phyloP scores from a whole-genome alignment of 2,797 vertebrate genomes.

The Vireo griseus region DNA sequence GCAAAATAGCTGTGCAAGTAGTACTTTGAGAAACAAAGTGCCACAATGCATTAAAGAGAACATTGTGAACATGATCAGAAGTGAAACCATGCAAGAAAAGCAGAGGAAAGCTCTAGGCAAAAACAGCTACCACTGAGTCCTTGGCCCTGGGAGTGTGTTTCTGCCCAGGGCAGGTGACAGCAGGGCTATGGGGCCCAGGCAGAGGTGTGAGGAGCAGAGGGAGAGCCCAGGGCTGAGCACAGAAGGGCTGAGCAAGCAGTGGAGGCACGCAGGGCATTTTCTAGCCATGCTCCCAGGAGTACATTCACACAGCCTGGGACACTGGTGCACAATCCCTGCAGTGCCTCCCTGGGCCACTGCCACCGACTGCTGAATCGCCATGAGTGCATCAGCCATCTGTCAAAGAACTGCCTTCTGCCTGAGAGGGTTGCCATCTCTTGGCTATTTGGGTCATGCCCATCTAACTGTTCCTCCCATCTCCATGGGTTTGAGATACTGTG shows the following conservation, averaged over 20 bases:
- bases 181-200: background rate
- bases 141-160: background rate
- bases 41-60: background rate
- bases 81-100: background rate
- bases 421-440: background rate
- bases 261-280: background rate
- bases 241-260: background rate
- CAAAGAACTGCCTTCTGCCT: background rate
- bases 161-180: background rate
- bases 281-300: background rate
- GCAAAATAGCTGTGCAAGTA: background rate
- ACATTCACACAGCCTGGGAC: background rate
- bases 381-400: background rate
- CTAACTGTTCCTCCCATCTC: background rate
- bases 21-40: background rate
- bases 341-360: background rate
- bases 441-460: background rate
- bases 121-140: background rate
- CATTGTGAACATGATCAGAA: background rate
- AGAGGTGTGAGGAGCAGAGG: background rate
- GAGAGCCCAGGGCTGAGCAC: background rate
- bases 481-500: background rate
- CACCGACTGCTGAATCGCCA: background rate
- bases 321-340: background rate
- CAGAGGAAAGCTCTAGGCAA: background rate